Conservation (phyloP, 2,888 invertebrate species). For the Psococerastis gibbosa region DNA sequence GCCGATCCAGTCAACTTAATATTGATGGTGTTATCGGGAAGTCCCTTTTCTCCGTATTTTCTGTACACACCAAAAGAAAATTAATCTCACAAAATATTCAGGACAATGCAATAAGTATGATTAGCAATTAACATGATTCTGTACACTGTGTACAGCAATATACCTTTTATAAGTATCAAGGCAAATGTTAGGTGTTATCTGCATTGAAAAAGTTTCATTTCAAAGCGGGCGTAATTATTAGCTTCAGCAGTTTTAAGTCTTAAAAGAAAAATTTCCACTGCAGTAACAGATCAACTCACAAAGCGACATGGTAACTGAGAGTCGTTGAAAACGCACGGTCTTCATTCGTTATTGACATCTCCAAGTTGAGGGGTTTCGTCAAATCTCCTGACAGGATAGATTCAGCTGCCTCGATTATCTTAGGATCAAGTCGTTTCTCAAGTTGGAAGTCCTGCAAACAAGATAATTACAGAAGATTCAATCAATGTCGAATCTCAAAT, state of each 20-base stretch:
- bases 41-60: slow-evolving; percentile 69
- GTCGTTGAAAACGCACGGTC: slow-evolving; percentile 87
- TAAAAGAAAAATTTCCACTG: slow-evolving; percentile 12
- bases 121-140: too few species aligned
- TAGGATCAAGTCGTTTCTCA: slow-evolving; percentile 64
- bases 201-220: too few species aligned
- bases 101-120: too few species aligned
- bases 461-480: slow-evolving; percentile 5
- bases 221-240: too few species aligned
- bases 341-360: slow-evolving; percentile 71
- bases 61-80: slow-evolving; percentile 28
- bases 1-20: slow-evolving; percentile 81
- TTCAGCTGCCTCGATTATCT: slow-evolving; percentile 49
- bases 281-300: slow-evolving; percentile 33
- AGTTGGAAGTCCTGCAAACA: slow-evolving; percentile 57
- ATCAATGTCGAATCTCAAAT: slow-evolving; percentile 1
- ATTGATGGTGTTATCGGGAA: slow-evolving; percentile 63
- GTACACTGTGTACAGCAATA: too few species aligned
- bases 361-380: slow-evolving; percentile 41
- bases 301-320: slow-evolving; percentile 85
- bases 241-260: too few species aligned
- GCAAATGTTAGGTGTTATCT: too few species aligned
- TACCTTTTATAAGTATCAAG: too few species aligned
- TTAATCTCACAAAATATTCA: too few species aligned
- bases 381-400: slow-evolving; percentile 56